phyloP scores from a whole-genome alignment of 2,888 invertebrate genomes.

The Flexamia atlantica region DNA sequence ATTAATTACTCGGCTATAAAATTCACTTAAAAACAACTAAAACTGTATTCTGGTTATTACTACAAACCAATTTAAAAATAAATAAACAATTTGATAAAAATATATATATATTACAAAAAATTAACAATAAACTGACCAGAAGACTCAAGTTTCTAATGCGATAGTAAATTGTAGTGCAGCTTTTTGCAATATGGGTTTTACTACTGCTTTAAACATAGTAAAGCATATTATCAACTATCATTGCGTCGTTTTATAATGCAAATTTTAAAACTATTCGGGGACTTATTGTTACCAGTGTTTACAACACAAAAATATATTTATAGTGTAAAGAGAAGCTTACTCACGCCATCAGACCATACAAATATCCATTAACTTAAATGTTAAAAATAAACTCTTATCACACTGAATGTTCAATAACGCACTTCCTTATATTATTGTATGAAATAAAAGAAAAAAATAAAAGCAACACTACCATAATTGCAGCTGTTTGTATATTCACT shows the following conservation, averaged over 20 bases:
- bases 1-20: no score
- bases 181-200: background rate
- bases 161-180: background rate
- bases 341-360: constrained; percentile 54
- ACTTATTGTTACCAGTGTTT: constrained; percentile 30
- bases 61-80: background rate
- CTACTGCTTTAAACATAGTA: background rate
- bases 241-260: background rate
- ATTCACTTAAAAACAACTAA: no score
- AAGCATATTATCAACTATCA: constrained; percentile 3
- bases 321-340: constrained; percentile 55
- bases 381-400: constrained; percentile 58
- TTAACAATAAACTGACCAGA: background rate
- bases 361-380: constrained; percentile 55
- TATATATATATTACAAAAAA: constrained; percentile 2
- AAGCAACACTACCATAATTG: constrained; percentile 54
- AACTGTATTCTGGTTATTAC: background rate
- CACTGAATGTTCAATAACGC: constrained; percentile 55
- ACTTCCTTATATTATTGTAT: constrained; percentile 18
- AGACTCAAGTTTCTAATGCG: background rate
- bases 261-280: background rate
- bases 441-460: constrained; percentile 43
- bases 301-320: constrained; percentile 34
- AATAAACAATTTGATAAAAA: background rate
- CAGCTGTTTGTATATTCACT: constrained; percentile 45